Conservation (phyloP, 2,113 vertebrate genomes). For the Caracal caracal region DNA sequence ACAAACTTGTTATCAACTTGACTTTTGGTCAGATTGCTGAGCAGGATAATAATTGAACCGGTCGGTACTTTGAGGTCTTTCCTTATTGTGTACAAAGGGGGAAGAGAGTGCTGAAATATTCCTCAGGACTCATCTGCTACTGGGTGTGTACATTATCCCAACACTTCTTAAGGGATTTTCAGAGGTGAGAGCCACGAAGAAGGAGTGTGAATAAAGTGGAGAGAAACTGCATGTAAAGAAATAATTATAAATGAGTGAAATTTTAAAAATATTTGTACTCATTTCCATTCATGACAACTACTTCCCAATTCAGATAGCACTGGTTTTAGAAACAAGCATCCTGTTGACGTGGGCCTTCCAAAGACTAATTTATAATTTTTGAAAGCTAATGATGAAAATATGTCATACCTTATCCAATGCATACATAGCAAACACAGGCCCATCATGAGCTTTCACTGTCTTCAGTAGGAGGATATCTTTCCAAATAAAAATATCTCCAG, state of each 20-base stretch:
- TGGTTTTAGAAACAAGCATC: neutral
- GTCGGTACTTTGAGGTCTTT: neutral
- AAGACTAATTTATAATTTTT: neutral
- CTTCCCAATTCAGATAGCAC: neutral
- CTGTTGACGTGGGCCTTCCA: neutral
- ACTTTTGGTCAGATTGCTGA: neutral
- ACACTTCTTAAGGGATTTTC: neutral
- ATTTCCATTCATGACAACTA: neutral
- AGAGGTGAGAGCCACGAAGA: neutral
- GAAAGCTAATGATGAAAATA: neutral
- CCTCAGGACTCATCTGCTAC: neutral
- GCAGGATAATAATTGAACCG: neutral
- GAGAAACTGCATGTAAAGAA: neutral
- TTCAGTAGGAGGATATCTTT: slow-evolving; percentile 93
- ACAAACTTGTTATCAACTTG: neutral
- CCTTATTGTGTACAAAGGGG: neutral
- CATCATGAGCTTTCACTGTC: slow-evolving; percentile 97
- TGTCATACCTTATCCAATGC: slow-evolving; percentile 95
- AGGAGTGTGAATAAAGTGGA: neutral
- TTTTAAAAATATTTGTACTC: neutral
- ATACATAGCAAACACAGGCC: slow-evolving; percentile 97
- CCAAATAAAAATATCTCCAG: slow-evolving; percentile 98
- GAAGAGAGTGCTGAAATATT: neutral
- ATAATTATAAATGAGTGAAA: neutral
- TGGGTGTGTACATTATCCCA: neutral